Evolutionary conservation across 2,797 vertebrate species (phyloP).

Genomic region (Sebastes wilsoni): DNA sequence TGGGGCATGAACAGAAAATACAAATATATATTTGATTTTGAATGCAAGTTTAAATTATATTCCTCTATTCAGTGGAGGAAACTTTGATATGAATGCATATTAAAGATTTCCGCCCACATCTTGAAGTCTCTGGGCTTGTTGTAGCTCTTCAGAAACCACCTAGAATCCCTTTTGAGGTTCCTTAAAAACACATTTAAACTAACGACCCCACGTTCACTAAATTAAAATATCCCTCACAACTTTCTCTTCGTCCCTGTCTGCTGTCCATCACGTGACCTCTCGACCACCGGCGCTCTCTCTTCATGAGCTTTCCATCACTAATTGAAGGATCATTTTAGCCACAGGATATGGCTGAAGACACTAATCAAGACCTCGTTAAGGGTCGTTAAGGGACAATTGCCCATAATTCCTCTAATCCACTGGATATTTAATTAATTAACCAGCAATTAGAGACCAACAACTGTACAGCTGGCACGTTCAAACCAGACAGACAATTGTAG

Average conservation of each 20-base stretch:
- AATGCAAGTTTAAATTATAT: background rate
- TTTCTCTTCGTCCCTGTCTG: constrained; percentile 11
- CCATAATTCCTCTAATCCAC: constrained; percentile 74
- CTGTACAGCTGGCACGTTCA: constrained; percentile 45
- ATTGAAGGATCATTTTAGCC: constrained; percentile 72
- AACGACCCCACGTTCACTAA: background rate
- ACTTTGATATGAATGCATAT: background rate
- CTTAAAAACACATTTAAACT: background rate
- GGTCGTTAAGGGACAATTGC: constrained; percentile 71
- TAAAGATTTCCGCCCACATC: background rate
- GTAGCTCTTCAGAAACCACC: background rate
- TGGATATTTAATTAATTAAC: constrained; percentile 76
- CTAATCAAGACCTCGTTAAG: constrained; percentile 76
- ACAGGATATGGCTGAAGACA: constrained; percentile 67
- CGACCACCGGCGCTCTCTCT: constrained; percentile 25
- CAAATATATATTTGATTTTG: background rate
- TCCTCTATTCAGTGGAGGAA: background rate
- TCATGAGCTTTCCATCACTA: constrained; percentile 61
- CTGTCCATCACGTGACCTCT: constrained; percentile 46
- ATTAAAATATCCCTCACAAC: constrained; percentile 8
- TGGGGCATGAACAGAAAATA: background rate
- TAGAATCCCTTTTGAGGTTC: background rate
- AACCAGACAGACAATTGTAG: constrained; percentile 44
- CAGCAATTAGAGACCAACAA: constrained; percentile 65
- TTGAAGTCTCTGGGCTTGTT: background rate